A percentile compares a stretch with the other conserved stretches of the same genome.
Evolutionary conservation across 2,888 invertebrate species (phyloP).

Genomic region (Chesias legatella): DNA sequence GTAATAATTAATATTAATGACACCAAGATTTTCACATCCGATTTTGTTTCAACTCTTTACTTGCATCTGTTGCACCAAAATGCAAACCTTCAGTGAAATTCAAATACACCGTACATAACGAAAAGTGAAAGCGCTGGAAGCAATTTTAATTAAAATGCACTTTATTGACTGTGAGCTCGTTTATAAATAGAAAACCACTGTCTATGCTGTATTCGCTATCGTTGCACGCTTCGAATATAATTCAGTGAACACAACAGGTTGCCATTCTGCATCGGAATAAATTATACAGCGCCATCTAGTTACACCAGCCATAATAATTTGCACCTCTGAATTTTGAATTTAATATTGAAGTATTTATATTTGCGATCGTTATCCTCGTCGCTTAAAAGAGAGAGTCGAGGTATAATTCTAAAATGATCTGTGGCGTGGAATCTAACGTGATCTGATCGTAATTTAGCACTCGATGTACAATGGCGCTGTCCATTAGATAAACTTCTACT

Average conservation of each 20-base stretch:
- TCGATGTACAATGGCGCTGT: conserved; percentile 61
- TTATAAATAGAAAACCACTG: conserved; percentile 8
- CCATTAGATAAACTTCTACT: conserved; percentile 56
- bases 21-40: too few species aligned
- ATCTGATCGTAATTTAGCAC: conserved; percentile 67
- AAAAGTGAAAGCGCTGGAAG: conserved; percentile 2
- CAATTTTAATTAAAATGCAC: conserved; percentile 13
- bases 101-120: not conserved
- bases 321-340: conserved; percentile 54
- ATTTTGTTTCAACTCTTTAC: too few species aligned
- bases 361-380: conserved; percentile 52
- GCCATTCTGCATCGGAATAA: conserved; percentile 4
- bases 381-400: conserved; percentile 35
- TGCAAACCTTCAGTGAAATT: too few species aligned
- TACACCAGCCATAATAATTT: conserved; percentile 40
- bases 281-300: conserved; percentile 27
- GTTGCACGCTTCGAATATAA: conserved; percentile 2
- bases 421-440: conserved; percentile 54
- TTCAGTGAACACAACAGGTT: conserved; percentile 1
- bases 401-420: conserved; percentile 44
- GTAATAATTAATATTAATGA: too few species aligned
- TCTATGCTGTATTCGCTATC: conserved; percentile 5
- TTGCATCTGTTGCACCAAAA: too few species aligned
- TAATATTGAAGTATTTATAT: conserved; percentile 60
- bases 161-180: conserved; percentile 11